These are phyloP conservation scores for Hermetia illucens DNA, from an alignment of 1,140 invertebrate genomes.

Conservation along the genomic window DNA sequence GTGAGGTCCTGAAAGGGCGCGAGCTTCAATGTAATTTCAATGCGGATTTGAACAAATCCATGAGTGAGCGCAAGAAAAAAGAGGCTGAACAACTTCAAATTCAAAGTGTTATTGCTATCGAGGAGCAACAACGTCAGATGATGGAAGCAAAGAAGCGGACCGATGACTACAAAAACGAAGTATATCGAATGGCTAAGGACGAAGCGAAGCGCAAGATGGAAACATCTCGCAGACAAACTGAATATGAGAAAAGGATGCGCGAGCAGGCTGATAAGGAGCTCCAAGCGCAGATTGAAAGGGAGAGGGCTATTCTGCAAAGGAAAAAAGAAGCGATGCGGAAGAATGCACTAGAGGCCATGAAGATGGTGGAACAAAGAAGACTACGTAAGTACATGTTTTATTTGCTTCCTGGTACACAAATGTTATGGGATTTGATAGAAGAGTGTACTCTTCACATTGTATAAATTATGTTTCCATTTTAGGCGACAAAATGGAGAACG, in stretches of 20 bases:
- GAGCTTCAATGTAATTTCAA: slow-evolving; percentile 20
- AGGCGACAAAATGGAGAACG: neutral
- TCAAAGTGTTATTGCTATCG: slow-evolving; percentile 15
- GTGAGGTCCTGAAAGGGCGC: slow-evolving; percentile 18
- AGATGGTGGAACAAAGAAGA: slow-evolving; percentile 15
- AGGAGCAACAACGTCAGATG: slow-evolving; percentile 15
- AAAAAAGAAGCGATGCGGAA: slow-evolving; percentile 12
- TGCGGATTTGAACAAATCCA: slow-evolving; percentile 13
- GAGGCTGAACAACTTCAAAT: slow-evolving; percentile 14
- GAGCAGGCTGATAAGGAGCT: slow-evolving; percentile 8
- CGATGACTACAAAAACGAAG: slow-evolving; percentile 15
- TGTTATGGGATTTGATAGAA: neutral
- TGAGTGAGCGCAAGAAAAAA: slow-evolving; percentile 9
- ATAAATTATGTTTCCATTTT: too few species aligned
- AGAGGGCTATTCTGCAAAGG: slow-evolving; percentile 7
- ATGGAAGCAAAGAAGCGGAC: slow-evolving; percentile 11
- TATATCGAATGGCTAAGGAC: slow-evolving; percentile 16
- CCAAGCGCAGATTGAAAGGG: slow-evolving; percentile 12
- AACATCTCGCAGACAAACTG: too few species aligned
- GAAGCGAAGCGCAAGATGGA: slow-evolving; percentile 13
- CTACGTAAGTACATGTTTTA: slow-evolving; percentile 10
- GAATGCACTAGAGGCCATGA: slow-evolving; percentile 20
- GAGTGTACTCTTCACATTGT: neutral
- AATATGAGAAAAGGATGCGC: slow-evolving; percentile 3
- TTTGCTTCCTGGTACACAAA: neutral